phyloP scores from a whole-genome alignment of 2,113 vertebrate genomes.

The Alaudala cheleensis region DNA sequence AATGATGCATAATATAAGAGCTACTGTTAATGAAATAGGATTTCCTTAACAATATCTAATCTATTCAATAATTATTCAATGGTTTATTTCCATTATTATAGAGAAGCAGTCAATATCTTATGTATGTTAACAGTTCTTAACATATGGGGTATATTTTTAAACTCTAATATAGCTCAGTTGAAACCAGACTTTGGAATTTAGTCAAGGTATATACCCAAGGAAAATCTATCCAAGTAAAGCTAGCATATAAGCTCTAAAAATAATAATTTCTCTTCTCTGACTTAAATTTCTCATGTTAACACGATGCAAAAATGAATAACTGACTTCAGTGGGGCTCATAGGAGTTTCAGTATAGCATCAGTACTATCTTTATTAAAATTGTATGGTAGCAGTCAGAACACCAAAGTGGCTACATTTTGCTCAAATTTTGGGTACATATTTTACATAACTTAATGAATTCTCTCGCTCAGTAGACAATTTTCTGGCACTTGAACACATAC shows the following conservation, averaged over 20 bases:
- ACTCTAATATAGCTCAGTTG: not conserved
- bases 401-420: not conserved
- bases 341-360: not conserved
- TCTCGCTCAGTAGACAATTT: not conserved
- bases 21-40: not conserved
- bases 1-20: not conserved
- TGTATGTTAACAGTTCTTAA: not conserved
- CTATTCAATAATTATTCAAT: not conserved
- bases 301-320: not conserved
- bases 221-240: not conserved
- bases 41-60: not conserved
- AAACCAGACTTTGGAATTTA: not conserved
- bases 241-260: not conserved
- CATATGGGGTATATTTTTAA: not conserved
- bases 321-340: not conserved
- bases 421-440: not conserved
- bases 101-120: not conserved
- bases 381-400: not conserved
- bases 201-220: not conserved
- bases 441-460: not conserved
- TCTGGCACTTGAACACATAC: not conserved
- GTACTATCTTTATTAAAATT: not conserved
- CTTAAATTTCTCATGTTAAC: not conserved
- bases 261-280: not conserved
- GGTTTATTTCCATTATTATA: not conserved